These are phyloP conservation scores for Lasioglossum leucozonium DNA, from an alignment of 2,888 invertebrate species.

Conservation along the genomic window DNA sequence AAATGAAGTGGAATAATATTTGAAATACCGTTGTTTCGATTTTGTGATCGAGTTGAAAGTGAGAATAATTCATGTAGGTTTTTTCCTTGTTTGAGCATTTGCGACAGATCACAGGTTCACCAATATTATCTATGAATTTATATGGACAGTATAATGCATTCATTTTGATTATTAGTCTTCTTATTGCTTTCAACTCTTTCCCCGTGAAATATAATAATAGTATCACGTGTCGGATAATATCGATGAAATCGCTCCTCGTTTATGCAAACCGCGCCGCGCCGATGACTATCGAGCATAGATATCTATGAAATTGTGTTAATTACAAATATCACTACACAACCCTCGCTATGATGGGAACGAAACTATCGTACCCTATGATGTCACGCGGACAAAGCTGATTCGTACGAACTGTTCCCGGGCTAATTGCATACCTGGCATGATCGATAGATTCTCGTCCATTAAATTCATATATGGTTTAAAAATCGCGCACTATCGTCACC, in stretches of 20 bases:
- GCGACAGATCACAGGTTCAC: not conserved
- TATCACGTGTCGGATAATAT: conserved; percentile 20
- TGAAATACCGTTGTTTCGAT: no score
- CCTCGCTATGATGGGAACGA: conserved; percentile 35
- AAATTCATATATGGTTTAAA: conserved; percentile 42
- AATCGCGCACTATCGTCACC: conserved; percentile 31
- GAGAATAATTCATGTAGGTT: no score
- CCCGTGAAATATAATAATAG: not conserved
- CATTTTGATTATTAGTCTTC: not conserved
- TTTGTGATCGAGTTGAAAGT: no score
- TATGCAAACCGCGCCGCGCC: conserved; percentile 23
- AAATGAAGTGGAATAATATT: no score
- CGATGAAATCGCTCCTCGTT: conserved; percentile 18
- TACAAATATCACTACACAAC: conserved; percentile 39
- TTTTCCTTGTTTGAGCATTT: no score
- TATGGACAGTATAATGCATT: not conserved
- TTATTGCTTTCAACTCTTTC: not conserved
- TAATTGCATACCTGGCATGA: conserved; percentile 51
- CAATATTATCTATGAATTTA: not conserved
- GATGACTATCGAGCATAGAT: conserved; percentile 25
- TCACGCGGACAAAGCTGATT: conserved; percentile 42
- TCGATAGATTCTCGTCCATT: conserved; percentile 49
- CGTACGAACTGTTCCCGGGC: conserved; percentile 13
- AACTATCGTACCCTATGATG: conserved; percentile 49
- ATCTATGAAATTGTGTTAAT: conserved; percentile 55